These are phyloP conservation scores for Chondrilla cf. caribensis DNA, from an alignment of 37 sponge, comb jelly and placozoan genomes.

Conservation along the genomic window DNA sequence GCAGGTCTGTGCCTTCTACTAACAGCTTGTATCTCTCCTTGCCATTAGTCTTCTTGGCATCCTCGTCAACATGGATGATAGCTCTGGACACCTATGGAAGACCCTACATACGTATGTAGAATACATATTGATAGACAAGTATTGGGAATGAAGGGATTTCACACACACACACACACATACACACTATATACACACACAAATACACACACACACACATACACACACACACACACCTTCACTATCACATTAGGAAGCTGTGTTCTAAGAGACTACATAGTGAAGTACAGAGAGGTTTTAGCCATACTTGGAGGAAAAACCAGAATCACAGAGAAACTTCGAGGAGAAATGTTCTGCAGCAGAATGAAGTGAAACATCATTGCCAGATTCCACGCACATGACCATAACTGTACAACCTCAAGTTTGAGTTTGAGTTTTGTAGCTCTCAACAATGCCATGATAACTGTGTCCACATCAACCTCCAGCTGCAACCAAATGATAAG, in stretches of 20 bases:
- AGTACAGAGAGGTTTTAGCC: conserved; percentile 64
- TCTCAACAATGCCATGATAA: conserved; percentile 35
- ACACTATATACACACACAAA: background rate
- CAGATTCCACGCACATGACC: background rate
- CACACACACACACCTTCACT: conserved; percentile 50
- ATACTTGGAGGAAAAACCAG: conserved; percentile 57
- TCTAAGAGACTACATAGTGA: conserved; percentile 62
- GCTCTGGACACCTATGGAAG: conserved; percentile 80
- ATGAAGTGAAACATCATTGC: background rate
- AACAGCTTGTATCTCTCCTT: conserved; percentile 83
- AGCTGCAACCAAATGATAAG: conserved; percentile 42
- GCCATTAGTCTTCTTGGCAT: conserved; percentile 21
- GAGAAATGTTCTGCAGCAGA: conserved; percentile 39
- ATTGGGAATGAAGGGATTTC: too few relatives aligned
- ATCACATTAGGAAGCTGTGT: conserved; percentile 58
- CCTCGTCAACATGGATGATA: conserved; percentile 87
- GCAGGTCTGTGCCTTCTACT: conserved; percentile 89
- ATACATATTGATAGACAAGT: too few relatives aligned
- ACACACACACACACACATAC: too few relatives aligned
- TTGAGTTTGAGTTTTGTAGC: conserved; percentile 79
- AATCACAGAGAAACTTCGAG: conserved; percentile 35
- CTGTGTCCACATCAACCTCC: conserved; percentile 65
- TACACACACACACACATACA: background rate
- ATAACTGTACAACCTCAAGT: too few relatives aligned
- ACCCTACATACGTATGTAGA: conserved; percentile 42